Percentiles rank a stretch among this genome's conserved stretches.
phyloP scores from a whole-genome alignment of 2,888 invertebrate species.

The Polydrusus pterygomalis region DNA sequence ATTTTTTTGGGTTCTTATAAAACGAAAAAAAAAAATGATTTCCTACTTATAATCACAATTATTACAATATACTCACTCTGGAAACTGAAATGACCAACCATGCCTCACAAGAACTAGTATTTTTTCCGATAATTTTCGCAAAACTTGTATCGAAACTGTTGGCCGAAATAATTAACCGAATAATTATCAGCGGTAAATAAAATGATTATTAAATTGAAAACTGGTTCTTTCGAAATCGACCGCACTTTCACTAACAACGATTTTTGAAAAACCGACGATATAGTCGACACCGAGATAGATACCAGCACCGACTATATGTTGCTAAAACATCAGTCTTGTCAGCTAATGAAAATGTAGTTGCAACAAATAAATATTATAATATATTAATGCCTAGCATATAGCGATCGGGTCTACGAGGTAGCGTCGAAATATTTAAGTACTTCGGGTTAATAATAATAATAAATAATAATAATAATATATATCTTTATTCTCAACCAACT shows the following conservation, averaged over 20 bases:
- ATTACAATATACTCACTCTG: slow-evolving; percentile 47
- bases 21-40: too few species aligned
- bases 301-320: slow-evolving; percentile 10
- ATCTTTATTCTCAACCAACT: too few species aligned
- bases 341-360: slow-evolving; percentile 15
- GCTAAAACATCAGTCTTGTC: slow-evolving; percentile 19
- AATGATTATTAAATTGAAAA: neutral
- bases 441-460: too few species aligned
- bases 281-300: neutral
- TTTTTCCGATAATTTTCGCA: slow-evolving; percentile 29
- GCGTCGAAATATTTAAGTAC: too few species aligned
- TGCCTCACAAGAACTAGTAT: slow-evolving; percentile 37
- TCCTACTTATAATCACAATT: too few species aligned
- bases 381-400: slow-evolving; percentile 10
- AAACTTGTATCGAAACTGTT: slow-evolving; percentile 2
- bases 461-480: too few species aligned
- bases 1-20: too few species aligned
- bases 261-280: slow-evolving; percentile 5
- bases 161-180: neutral
- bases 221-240: neutral
- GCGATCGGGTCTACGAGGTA: too few species aligned
- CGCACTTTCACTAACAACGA: slow-evolving; percentile 3
- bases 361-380: slow-evolving; percentile 28
- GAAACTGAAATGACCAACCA: slow-evolving; percentile 45
- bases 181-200: too few species aligned